These are phyloP conservation scores for Australoheros facetus DNA, from an alignment of 2,797 vertebrate species.

Conservation along the genomic window DNA sequence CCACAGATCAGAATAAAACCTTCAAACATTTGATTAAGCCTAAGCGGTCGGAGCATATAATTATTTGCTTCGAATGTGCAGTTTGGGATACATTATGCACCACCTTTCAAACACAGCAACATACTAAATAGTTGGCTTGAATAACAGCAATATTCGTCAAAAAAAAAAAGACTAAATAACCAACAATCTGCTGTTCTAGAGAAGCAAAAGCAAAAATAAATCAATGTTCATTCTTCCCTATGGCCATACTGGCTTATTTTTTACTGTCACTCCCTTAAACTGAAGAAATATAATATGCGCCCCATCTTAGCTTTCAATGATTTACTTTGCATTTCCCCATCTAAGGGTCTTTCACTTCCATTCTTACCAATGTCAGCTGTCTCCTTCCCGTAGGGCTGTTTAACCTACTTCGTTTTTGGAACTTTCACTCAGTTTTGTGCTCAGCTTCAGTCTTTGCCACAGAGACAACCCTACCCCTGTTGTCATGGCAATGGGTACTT, in stretches of 20 bases:
- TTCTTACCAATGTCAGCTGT: neutral
- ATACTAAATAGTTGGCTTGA: neutral
- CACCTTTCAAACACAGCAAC: neutral
- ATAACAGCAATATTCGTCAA: neutral
- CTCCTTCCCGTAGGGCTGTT: neutral
- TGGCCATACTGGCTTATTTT: neutral
- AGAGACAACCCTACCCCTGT: conserved; percentile 15
- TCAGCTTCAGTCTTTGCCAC: conserved; percentile 10
- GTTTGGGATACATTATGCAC: neutral
- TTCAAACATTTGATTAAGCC: conserved; percentile 1
- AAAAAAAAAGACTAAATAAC: neutral
- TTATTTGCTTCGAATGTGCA: conserved; percentile 5
- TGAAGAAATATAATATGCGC: neutral
- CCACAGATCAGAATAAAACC: neutral
- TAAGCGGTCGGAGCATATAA: conserved; percentile 5
- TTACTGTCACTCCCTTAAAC: neutral
- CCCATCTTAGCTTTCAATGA: neutral
- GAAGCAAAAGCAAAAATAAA: too few species aligned
- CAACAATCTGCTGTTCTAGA: neutral
- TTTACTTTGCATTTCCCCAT: neutral
- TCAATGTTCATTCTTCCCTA: too few species aligned
- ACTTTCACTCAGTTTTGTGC: conserved; percentile 15
- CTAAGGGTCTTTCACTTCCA: conserved; percentile 29
- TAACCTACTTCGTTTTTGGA: conserved; percentile 29
- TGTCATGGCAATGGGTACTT: conserved; percentile 36